Evolutionary conservation across 2,888 invertebrate genomes (phyloP).

Genomic region (Isoperla grammatica): DNA sequence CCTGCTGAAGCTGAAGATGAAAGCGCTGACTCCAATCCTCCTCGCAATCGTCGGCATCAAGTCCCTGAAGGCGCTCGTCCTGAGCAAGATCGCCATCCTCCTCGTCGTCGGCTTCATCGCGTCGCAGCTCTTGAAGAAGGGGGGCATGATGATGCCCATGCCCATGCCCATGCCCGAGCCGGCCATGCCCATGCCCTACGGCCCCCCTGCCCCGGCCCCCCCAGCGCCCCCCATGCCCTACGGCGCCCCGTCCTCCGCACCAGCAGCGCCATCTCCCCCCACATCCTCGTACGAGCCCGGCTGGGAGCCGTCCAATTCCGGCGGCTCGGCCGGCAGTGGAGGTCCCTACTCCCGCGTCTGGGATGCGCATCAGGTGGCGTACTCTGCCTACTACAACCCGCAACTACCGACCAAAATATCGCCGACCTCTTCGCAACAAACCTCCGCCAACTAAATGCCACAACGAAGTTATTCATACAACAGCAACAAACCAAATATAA

Average conservation of each 20-base stretch:
- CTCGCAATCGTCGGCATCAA: slow-evolving; percentile 73
- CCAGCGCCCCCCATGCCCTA: slow-evolving; percentile 21
- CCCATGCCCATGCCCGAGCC: slow-evolving; percentile 47
- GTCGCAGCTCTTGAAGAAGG: slow-evolving; percentile 71
- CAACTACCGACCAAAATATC: neutral
- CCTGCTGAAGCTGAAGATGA: slow-evolving; percentile 75
- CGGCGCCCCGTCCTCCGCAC: slow-evolving; percentile 1
- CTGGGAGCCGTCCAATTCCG: slow-evolving; percentile 66
- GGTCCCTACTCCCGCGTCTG: slow-evolving; percentile 70
- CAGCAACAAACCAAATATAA: too few species aligned
- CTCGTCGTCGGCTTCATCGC: slow-evolving; percentile 76
- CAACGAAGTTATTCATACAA: too few species aligned
- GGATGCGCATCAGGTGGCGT: slow-evolving; percentile 42
- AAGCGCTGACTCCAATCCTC: slow-evolving; percentile 76
- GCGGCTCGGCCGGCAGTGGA: slow-evolving; percentile 41
- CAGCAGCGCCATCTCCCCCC: slow-evolving; percentile 42
- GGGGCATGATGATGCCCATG: slow-evolving; percentile 72
- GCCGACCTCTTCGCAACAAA: neutral
- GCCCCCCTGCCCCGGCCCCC: slow-evolving; percentile 26
- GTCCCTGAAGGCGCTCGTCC: slow-evolving; percentile 74
- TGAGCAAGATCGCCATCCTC: slow-evolving; percentile 77
- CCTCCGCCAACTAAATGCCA: too few species aligned
- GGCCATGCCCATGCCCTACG: slow-evolving; percentile 29
- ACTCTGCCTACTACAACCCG: slow-evolving; percentile 35
- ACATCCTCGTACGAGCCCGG: slow-evolving; percentile 67